phyloP scores from a whole-genome alignment of 64 coral and sea anemone species.

The Astreopora myriophthalma region DNA sequence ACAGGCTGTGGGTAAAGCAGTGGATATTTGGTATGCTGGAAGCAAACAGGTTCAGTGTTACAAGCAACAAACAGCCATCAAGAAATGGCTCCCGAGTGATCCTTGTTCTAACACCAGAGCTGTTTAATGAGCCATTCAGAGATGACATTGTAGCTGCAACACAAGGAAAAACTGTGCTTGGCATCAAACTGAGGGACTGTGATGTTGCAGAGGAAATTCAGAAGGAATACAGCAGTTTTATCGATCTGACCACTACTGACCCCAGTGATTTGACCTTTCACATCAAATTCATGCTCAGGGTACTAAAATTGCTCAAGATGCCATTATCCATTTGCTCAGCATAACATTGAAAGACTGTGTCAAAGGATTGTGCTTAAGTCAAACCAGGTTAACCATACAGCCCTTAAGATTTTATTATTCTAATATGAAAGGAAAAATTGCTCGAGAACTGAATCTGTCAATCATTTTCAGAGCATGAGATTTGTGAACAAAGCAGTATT shows the following conservation, averaged over 20 bases:
- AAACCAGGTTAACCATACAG: neutral
- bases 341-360: neutral
- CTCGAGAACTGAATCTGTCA: no score
- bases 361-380: neutral
- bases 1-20: slow-evolving; percentile 53
- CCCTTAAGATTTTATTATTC: no score
- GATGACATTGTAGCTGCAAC: neutral
- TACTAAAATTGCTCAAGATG: slow-evolving; percentile 3
- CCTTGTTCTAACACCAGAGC: slow-evolving; percentile 43
- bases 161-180: slow-evolving; percentile 15
- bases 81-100: slow-evolving; percentile 30
- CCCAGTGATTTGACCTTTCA: slow-evolving; percentile 43
- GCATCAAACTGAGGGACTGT: slow-evolving; percentile 39
- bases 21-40: slow-evolving; percentile 45
- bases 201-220: neutral
- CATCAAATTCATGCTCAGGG: slow-evolving; percentile 12
- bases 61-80: slow-evolving; percentile 42
- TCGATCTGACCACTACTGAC: slow-evolving; percentile 4
- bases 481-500: no score
- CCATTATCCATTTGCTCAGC: slow-evolving; percentile 62
- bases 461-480: no score
- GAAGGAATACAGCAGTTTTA: neutral
- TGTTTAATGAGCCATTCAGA: neutral
- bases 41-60: slow-evolving; percentile 28
- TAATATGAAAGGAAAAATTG: no score